A percentile compares a stretch with the other conserved stretches of the same genome.
Conservation (phyloP, 2,888 invertebrate genomes). For the Chrysomela aeneicollis region DNA sequence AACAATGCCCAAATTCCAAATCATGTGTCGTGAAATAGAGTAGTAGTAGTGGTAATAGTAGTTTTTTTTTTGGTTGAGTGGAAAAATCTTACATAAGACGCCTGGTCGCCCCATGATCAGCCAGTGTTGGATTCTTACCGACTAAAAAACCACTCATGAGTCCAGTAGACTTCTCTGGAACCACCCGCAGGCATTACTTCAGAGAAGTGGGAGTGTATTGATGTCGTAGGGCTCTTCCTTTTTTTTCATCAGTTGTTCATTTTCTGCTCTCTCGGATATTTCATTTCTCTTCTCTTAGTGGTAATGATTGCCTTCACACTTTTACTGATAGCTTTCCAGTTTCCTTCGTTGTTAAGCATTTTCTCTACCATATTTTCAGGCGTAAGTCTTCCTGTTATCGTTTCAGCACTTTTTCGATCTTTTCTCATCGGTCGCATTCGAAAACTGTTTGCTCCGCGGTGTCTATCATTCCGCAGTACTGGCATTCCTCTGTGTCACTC, state of each 20-base stretch:
- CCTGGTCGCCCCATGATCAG: neutral
- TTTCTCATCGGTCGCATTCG: neutral
- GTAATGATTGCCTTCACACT: neutral
- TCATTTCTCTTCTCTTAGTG: slow-evolving; percentile 2
- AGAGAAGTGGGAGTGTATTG: neutral
- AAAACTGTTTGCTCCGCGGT: neutral
- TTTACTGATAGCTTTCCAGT: slow-evolving; percentile 1
- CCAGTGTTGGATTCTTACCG: neutral
- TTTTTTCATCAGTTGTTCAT: neutral
- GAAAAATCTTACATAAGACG: neutral
- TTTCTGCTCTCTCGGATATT: neutral
- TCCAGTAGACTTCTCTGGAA: neutral
- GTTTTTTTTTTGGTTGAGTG: slow-evolving; percentile 1
- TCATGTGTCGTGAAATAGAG: no score
- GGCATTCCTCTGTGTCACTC: neutral
- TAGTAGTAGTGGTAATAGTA: no score
- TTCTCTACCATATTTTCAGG: slow-evolving; percentile 1
- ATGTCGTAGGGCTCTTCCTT: neutral
- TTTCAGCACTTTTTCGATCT: neutral
- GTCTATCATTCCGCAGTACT: neutral
- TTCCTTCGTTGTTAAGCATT: neutral
- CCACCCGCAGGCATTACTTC: neutral
- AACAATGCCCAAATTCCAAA: no score
- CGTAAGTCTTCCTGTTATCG: neutral
- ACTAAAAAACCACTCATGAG: neutral